Conservation (phyloP, 2,113 vertebrate genomes). For the Salvator merianae region DNA sequence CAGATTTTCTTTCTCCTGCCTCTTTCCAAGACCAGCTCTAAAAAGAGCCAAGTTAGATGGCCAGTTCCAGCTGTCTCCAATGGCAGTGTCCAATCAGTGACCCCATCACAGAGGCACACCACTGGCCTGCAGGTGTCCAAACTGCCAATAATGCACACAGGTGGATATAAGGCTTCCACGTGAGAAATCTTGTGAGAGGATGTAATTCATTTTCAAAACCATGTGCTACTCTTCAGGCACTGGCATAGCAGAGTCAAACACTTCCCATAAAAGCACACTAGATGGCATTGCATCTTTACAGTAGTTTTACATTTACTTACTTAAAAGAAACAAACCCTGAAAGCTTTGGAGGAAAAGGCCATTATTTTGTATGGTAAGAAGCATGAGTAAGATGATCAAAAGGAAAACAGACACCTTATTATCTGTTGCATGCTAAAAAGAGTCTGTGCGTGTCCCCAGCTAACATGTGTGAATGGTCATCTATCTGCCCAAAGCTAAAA, state of each 20-base stretch:
- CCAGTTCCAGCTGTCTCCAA: not conserved
- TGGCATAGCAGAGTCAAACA: not conserved
- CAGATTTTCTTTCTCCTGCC: not conserved
- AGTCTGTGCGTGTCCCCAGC: not conserved
- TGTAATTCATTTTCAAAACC: not conserved
- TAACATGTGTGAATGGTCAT: not conserved
- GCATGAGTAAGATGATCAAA: not conserved
- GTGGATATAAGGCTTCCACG: too few relatives aligned
- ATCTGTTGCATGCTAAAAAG: constrained; percentile 8
- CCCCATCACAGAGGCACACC: not conserved
- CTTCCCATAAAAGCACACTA: constrained; percentile 51
- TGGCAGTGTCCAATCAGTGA: not conserved
- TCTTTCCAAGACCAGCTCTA: not conserved
- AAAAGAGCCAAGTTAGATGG: not conserved
- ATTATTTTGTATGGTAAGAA: not conserved
- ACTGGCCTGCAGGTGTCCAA: not conserved
- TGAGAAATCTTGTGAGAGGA: too few relatives aligned
- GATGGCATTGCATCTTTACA: constrained; percentile 48
- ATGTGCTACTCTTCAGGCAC: not conserved
- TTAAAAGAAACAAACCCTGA: not conserved
- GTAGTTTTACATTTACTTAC: constrained; percentile 15
- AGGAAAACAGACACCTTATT: not conserved
- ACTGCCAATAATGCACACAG: too few relatives aligned
- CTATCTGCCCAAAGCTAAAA: not conserved
- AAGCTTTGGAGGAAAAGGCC: constrained; percentile 14